Evolutionary conservation across 2,888 invertebrate species (phyloP).

Genomic region (Thecocarcelia acutangulata): DNA sequence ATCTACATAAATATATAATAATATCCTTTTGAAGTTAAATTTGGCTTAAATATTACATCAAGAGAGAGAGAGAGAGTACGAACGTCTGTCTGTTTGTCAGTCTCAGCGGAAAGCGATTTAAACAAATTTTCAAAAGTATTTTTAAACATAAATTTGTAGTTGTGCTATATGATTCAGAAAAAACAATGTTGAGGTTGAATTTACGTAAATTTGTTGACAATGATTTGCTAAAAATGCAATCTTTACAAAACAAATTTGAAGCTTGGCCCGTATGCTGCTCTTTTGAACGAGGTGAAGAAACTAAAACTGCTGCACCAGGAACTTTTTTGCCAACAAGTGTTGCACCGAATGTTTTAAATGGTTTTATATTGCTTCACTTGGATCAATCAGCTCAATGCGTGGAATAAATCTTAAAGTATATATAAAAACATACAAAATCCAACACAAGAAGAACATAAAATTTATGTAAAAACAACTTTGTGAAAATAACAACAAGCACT

Average conservation of each 20-base stretch:
- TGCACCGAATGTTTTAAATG: slow-evolving; percentile 41
- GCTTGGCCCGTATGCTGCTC: slow-evolving; percentile 18
- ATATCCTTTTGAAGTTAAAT: too few relatives aligned
- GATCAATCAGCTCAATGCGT: slow-evolving; percentile 32
- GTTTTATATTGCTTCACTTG: slow-evolving; percentile 28
- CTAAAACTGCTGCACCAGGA: slow-evolving; percentile 44
- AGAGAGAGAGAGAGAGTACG: too few relatives aligned
- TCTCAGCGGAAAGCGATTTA: slow-evolving; percentile 4
- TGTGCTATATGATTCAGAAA: slow-evolving; percentile 44
- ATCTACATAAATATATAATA: too few relatives aligned
- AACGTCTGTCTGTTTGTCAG: too few relatives aligned
- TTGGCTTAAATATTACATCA: too few relatives aligned
- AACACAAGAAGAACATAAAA: slow-evolving; percentile 3
- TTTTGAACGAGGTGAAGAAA: slow-evolving; percentile 24
- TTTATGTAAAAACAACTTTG: slow-evolving; percentile 33
- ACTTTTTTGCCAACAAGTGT: slow-evolving; percentile 36
- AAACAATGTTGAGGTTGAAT: slow-evolving; percentile 60
- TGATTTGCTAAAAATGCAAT: slow-evolving; percentile 66
- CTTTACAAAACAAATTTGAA: slow-evolving; percentile 38
- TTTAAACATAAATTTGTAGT: slow-evolving; percentile 24
- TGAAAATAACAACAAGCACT: slow-evolving; percentile 34
- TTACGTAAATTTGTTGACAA: slow-evolving; percentile 45
- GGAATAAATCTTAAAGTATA: slow-evolving; percentile 37
- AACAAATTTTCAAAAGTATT: slow-evolving; percentile 35
- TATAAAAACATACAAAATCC: slow-evolving; percentile 24